Conservation (phyloP, 1,140 invertebrate species). For the Drosophila micromelanica region DNA sequence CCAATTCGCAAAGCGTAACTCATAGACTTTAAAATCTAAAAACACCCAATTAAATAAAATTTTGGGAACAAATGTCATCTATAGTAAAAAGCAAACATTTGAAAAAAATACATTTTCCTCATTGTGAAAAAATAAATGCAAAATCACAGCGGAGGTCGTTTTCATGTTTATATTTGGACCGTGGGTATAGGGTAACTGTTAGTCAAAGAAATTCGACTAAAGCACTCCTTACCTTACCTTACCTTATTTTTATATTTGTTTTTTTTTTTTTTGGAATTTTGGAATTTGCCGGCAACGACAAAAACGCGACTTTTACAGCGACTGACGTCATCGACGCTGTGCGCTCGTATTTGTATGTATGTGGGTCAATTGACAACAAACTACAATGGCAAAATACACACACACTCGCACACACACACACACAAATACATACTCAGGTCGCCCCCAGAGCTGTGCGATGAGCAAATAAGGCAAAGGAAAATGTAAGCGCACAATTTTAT, state of each 20-base stretch:
- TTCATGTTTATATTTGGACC: no score
- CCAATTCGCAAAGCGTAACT: no score
- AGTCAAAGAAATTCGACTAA: not conserved
- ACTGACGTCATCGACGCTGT: constrained; percentile 67
- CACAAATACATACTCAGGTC: constrained; percentile 35
- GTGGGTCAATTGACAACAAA: constrained; percentile 78
- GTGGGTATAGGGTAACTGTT: not conserved
- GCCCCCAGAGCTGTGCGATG: constrained; percentile 41
- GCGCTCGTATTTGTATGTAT: constrained; percentile 56
- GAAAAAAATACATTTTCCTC: no score
- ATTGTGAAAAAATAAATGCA: no score
- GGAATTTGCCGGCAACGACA: constrained; percentile 59
- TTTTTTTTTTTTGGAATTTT: constrained; percentile 27
- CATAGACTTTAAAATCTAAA: no score
- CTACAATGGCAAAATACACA: constrained; percentile 60
- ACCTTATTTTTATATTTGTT: constrained; percentile 13
- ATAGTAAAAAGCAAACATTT: no score
- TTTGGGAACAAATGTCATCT: no score
- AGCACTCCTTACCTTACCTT: not conserved
- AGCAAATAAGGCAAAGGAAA: constrained; percentile 70
- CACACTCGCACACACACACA: constrained; percentile 24
- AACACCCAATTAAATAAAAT: no score
- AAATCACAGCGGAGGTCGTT: no score
- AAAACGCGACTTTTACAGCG: constrained; percentile 43
- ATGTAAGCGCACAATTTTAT: constrained; percentile 74